phyloP scores from a whole-genome alignment of 2,797 vertebrate species.

The Melanotaenia nigrans region DNA sequence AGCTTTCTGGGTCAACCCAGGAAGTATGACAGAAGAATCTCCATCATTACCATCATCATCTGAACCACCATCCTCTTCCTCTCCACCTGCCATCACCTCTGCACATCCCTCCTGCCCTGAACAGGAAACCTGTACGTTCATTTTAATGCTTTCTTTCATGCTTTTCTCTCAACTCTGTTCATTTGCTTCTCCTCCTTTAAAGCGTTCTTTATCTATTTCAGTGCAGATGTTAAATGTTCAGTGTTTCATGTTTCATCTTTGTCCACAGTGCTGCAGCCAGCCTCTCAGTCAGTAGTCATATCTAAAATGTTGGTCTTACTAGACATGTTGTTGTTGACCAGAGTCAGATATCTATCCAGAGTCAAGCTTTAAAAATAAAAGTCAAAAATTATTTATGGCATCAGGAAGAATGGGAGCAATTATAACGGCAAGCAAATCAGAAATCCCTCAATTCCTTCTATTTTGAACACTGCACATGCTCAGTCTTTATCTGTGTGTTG shows the following conservation, averaged over 20 bases:
- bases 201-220: neutral
- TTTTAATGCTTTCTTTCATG: neutral
- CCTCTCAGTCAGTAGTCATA: neutral
- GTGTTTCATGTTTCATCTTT: neutral
- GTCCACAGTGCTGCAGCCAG: slow-evolving; percentile 9
- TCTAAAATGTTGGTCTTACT: slow-evolving; percentile 21
- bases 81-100: slow-evolving; percentile 78
- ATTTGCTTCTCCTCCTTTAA: neutral
- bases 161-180: neutral
- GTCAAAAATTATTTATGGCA: neutral
- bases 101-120: slow-evolving; percentile 85
- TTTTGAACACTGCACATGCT: neutral
- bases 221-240: neutral
- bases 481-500: too few species aligned
- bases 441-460: neutral
- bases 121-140: slow-evolving; percentile 75
- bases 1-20: slow-evolving; percentile 96
- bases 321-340: slow-evolving; percentile 36
- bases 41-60: slow-evolving; percentile 44
- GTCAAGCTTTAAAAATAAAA: neutral
- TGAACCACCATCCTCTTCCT: slow-evolving; percentile 72
- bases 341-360: slow-evolving; percentile 33
- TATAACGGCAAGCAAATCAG: neutral
- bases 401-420: neutral
- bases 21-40: slow-evolving; percentile 74